Base-by-base conservation (phyloP, 37 sponge, comb jelly and placozoan species). In the Ephydatia muelleri region DNA sequence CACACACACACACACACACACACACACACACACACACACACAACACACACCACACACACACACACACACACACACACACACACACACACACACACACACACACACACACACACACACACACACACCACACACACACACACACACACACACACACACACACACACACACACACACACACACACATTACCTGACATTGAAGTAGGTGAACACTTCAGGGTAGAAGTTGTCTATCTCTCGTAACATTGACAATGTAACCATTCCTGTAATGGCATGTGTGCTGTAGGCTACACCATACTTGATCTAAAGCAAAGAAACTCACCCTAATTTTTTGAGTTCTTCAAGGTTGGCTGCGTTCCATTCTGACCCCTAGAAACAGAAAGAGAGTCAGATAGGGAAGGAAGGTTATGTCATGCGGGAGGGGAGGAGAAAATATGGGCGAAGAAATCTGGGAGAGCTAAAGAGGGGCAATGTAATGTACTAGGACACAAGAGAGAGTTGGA, bases 271-370 rank as follows among this genome's bases (percentile, higher is more conserved):
- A 11, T 57, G 57, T 57, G 57, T 6, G 6, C 3, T 6, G 6
- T 43, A 43, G 6, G 43, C 6, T n/a, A 6, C 6, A 43, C 43
- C 43, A 43, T 43, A 43, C 3, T 3, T 69, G 43, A 9, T 3
- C 31, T n/a, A n/a, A n/a, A n/a, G n/a, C n/a, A n/a, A n/a, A n/a
- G n/a, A 65, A 1, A 75, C 86, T 92, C 68, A 97, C 97, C 97
- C 95, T 43, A 88, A 4, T 19, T 87, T 85, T 57, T 94, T 85
- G 37, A 98, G 85, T 71, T 96, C 95, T 1, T 68, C 65, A 21
- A 98, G 80, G 74, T 98, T 91, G 38, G 95, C 78, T 13, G 99
- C 99, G 93, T 98, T 98, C 99, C 99, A 98, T 68, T 98, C 99
- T 68, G 97, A 94, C 3, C 99, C 99, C 96, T 95, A 80, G 13